A percentile compares a stretch with the other conserved stretches of the same genome.
Conservation (phyloP, 2,888 invertebrate genomes). For the Scaptodrosophila latifasciaeformis region DNA sequence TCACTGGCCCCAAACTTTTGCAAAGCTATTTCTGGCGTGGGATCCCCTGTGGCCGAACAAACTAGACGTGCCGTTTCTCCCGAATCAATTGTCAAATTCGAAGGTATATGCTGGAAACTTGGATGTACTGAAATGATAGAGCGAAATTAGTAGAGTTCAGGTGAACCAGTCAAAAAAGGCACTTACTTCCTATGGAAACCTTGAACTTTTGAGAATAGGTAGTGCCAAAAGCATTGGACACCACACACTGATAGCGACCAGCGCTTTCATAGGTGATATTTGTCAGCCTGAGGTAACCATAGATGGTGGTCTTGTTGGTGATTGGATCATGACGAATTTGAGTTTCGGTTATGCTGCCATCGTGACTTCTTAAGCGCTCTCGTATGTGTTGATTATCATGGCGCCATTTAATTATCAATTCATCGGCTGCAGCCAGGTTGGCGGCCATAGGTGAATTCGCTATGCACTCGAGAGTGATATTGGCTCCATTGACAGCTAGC, state of each 20-base stretch:
- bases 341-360: constrained; percentile 72
- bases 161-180: neutral
- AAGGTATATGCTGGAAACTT: constrained; percentile 87
- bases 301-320: constrained; percentile 79
- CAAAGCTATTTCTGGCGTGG: constrained; percentile 91
- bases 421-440: constrained; percentile 77
- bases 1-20: constrained; percentile 94
- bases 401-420: constrained; percentile 90
- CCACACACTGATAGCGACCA: constrained; percentile 95
- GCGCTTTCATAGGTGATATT: constrained; percentile 88
- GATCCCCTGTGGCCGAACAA: constrained; percentile 93
- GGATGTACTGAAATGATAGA: constrained; percentile 82
- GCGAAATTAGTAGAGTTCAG: neutral
- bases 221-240: constrained; percentile 90
- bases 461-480: constrained; percentile 87
- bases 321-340: constrained; percentile 70
- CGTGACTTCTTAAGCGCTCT: constrained; percentile 42
- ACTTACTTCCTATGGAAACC: constrained; percentile 87
- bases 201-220: constrained; percentile 91
- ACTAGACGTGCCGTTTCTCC: constrained; percentile 91
- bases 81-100: constrained; percentile 88
- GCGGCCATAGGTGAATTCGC: constrained; percentile 87
- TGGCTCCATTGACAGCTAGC: constrained; percentile 90
- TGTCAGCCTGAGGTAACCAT: constrained; percentile 83
- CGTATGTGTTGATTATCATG: constrained; percentile 84